These are phyloP conservation scores for Galaxea fascicularis DNA, from an alignment of 92 coral and sea anemone genomes.

Conservation along the genomic window DNA sequence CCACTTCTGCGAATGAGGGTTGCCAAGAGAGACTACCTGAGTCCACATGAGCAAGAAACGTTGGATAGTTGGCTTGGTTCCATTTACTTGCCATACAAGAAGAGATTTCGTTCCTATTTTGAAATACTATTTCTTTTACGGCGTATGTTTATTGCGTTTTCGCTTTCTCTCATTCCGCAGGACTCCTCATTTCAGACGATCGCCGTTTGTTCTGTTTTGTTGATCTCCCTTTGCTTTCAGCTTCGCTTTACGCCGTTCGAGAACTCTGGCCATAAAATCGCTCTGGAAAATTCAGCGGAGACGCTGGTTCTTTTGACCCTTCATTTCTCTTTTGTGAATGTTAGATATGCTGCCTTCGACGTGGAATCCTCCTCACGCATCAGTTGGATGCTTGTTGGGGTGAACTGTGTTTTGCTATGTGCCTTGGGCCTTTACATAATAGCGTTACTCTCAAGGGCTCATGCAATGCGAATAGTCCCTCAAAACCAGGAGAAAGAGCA, in stretches of 20 bases:
- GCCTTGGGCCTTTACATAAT: slow-evolving; percentile 12
- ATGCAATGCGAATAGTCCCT: background rate
- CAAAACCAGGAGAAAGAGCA: background rate
- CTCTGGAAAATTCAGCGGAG: slow-evolving; percentile 60
- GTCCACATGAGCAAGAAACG: slow-evolving; percentile 21
- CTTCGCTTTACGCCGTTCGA: slow-evolving; percentile 53
- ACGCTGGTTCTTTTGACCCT: slow-evolving; percentile 58
- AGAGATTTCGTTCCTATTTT: slow-evolving; percentile 58
- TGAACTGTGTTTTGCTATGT: slow-evolving; percentile 32
- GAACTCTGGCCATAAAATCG: slow-evolving; percentile 35
- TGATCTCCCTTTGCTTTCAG: slow-evolving; percentile 38
- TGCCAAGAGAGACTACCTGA: slow-evolving; percentile 27
- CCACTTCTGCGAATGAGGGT: slow-evolving; percentile 59
- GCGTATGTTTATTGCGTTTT: slow-evolving; percentile 69
- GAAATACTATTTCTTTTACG: slow-evolving; percentile 55
- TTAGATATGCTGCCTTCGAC: slow-evolving; percentile 40
- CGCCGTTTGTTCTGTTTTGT: slow-evolving; percentile 49
- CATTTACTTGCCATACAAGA: slow-evolving; percentile 64
- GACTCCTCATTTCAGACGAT: slow-evolving; percentile 56
- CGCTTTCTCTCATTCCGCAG: slow-evolving; percentile 54
- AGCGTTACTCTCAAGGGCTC: background rate
- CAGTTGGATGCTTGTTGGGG: slow-evolving; percentile 39
- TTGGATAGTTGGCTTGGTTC: slow-evolving; percentile 72
- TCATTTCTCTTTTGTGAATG: slow-evolving; percentile 63
- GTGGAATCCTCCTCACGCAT: slow-evolving; percentile 11